Evolutionary conservation across 1,140 invertebrate species (phyloP), one percentile per base, ranked within the genome.

Genomic region (Sycophila sp.): DNA sequence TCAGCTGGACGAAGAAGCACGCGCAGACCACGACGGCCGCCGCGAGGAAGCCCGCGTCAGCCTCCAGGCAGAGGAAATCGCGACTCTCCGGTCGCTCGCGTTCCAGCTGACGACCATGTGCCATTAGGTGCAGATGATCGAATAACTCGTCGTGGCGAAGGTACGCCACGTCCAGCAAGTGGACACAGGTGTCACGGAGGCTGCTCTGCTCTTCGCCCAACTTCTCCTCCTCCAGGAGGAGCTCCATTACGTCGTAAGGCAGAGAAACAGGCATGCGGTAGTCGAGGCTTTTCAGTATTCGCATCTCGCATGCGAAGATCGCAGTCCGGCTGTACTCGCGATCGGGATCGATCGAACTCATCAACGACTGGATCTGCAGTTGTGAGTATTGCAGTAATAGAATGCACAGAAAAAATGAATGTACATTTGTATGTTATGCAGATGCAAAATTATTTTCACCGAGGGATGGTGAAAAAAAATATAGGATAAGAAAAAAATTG

Each of bases 11-110:
- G 32, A 78, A 73, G 32, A 76, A 77, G 13, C 67, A 68, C 0
- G 78, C 71, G 36, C 74, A 76, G n/a, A 81, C 60, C 1, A 80
- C 74, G 32, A 81, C 60, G 0, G 75, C 65, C 11, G 80, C 76
- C 6, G 55, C 77, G 15, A 81, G 64, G 68, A 75, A 77, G 6
- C 73, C 30, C 0, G 60, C 58, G 69, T 78, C 77, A 0, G 71
- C 59, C 73, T 81, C 75, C 1, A 76, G 32, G 2, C 71, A 30
- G 11, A 77, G 51, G 15, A 65, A 70, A 11, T 60, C 45, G 15
- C 74, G 64, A 28, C 47, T 36, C n/a, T 75, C 62, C 1, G 47
- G 24, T 10, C 42, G 4, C 19, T 24, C 55, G 17, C 68, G 32
- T 8, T 38, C 24, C n/a, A 72, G 66, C 2, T 38, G n/a, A 13